Base-by-base conservation (phyloP, 1,140 invertebrate genomes). In the Scaptomyza pallida region DNA sequence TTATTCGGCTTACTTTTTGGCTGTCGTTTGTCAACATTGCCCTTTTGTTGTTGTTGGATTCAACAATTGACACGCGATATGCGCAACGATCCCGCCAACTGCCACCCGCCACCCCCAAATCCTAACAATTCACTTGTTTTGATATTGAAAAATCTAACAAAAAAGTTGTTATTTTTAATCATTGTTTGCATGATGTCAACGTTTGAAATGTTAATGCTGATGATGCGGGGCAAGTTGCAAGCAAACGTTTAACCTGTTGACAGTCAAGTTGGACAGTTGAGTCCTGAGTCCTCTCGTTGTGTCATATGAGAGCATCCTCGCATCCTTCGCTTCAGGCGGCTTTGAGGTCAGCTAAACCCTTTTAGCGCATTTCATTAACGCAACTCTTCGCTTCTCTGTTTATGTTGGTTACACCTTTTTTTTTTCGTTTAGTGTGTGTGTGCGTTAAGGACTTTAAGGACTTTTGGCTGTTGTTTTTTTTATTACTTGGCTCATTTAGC, bases 51-150 rank as follows among this genome's bases (percentile, higher is more conserved):
- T 26, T 26, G 3, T 26, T 26, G 23, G 23, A 26, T 71, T 52
- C 75, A 78, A 72, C 75, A 79, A 82, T 88, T 88, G 81, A 83
- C 82, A 90, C 78, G 88, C 88, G 82, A 90, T 89, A 79, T 44
- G 21, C 57, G 23, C 48, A 17, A 40, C 45, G 15, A 43, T 26
- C 40, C 15, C 13, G 2, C 33, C n/a, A n/a, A 5, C 23, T 5
- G 10, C 8, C 15, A 4, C 8, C 3, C 45, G n/a, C n/a, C n/a
- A n/a, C n/a, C n/a, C n/a, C n/a, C n/a, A n/a, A n/a, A n/a, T n/a
- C n/a, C 13, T 5, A 30, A 12, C 10, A 23, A 15, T 3, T 26
- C 12, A 5, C 30, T 19, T 12, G 10, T 1, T 3, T 13, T 2
- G 10, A 6, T 35, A 21, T 30, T 51, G 9, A 48, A 30, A 69